phyloP scores from a whole-genome alignment of 2,113 vertebrate species.

The Sander vitreus region DNA sequence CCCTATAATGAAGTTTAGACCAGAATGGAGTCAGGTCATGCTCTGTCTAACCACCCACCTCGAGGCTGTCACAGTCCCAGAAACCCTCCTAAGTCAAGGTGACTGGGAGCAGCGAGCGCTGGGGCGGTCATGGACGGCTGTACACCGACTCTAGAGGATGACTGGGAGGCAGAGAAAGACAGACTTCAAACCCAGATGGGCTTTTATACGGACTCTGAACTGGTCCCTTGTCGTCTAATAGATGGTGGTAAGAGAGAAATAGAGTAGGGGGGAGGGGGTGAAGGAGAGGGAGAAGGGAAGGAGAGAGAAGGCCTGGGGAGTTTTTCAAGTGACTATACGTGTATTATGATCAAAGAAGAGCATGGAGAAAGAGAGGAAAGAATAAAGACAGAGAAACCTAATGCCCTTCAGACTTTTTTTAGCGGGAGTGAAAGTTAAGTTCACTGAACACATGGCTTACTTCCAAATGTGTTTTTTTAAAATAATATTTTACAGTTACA shows the following conservation, averaged over 20 bases:
- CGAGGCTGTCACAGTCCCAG: constrained; percentile 49
- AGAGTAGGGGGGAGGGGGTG: constrained; percentile 1
- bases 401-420: constrained; percentile 55
- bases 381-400: constrained; percentile 22
- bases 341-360: constrained; percentile 55
- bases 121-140: constrained; percentile 43
- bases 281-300: constrained; percentile 39
- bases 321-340: constrained; percentile 53
- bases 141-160: constrained; percentile 56
- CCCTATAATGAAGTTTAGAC: constrained; percentile 46
- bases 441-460: background rate
- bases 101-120: constrained; percentile 6
- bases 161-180: constrained; percentile 64
- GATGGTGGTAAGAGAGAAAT: constrained; percentile 59
- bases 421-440: constrained; percentile 20
- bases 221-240: constrained; percentile 68
- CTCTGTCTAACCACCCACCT: constrained; percentile 58
- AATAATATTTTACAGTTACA: background rate
- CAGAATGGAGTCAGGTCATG: constrained; percentile 55
- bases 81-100: constrained; percentile 57
- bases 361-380: constrained; percentile 28
- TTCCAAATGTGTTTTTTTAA: background rate
- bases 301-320: constrained; percentile 49
- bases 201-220: constrained; percentile 75
- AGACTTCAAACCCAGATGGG: constrained; percentile 68